Base-by-base conservation (phyloP, 2,888 invertebrate species). In the Callinectes sapidus region DNA sequence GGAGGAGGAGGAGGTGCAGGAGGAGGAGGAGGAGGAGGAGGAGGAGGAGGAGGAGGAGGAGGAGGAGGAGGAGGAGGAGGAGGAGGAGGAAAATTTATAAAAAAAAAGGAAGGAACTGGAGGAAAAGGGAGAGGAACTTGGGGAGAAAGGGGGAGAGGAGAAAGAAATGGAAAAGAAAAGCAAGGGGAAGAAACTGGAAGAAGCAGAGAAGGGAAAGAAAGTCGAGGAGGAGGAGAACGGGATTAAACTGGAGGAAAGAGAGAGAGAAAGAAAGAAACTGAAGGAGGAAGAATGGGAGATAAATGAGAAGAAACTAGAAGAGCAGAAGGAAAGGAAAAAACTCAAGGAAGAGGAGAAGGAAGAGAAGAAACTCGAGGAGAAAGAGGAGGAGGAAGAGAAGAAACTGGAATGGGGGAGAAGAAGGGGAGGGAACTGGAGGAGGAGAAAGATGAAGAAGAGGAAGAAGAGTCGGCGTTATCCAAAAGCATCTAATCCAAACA, bases 401-500 rank as follows among this genome's bases (percentile, higher is more conserved):
- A 71, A 23, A 71, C 18, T 28, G 35, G 32, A n/a, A n/a, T n/a
- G n/a, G n/a, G n/a, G n/a, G n/a, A n/a, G n/a, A n/a, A n/a, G n/a
- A 35, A 28, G 39, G 39, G 16, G 42, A 16, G 39, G 39, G 87
- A 48, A 87, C 5, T 1, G 28, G 71, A 71, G 8, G 71, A 71
- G 28, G 71, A 71, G 28, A 28, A 8, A 28, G 28, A 71, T 18
- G 71, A 71, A 71, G 71, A 71, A 86, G 55, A 89, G 6, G 39
- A 61, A 81, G 90, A 77, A 81, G 81, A 32, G 42, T 48, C 14
- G 85, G 89, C 89, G 35, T 92, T 92, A 92, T 92, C 92, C 89
- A 86, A n/a, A 77, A 54, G 88, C 77, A 92, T 92, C 92, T 92
- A 92, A 92, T 92, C 92, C 92, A 92, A 92, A 92, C 92, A 92